Evolutionary conservation across 2,797 vertebrate species (phyloP), one percentile per base, ranked within the genome.

Genomic region (Brachyrhaphis roseni): DNA sequence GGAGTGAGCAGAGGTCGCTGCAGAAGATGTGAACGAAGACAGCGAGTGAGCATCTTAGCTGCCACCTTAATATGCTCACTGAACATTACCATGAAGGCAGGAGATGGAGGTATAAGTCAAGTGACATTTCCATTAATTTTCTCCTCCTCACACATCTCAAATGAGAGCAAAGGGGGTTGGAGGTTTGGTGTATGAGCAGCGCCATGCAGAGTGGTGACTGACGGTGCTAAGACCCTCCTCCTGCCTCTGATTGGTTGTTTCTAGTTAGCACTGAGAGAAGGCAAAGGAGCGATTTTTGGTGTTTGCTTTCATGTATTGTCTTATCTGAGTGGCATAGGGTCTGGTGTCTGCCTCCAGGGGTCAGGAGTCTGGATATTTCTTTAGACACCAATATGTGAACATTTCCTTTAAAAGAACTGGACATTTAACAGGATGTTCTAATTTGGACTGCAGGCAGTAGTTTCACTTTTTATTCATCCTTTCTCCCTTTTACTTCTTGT

Each of bases 101-200:
- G 85, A 84, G 78, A 91, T 87, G 76, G 86, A 87, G 76, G 86
- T 87, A 80, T 70, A 86, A 88, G 86, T 87, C 87, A 80, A 79
- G 81, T 91, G 92, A 91, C 87, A 92, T 92, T 92, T 93, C 92
- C 89, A 90, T 93, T 91, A 87, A 90, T 90, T 89, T 26, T 12
- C 71, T 23, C 45, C 16, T 28, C 39, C 64, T 85, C 75, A 71
- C 76, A 77, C 77, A 82, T 86, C 59, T 80, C 72, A 84, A 62
- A 87, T 87, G 74, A 49, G 18, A 20, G 47, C 47, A 49, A 49
- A 20, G 6, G 18, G 18, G 16, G 16, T 2, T 18, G 5, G 16
- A 5, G 47, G 5, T 1, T 18, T 7, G 20, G 49, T 8, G 18
- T 51, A 51, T 51, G 18, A 23, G 18, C 20, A 23, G 18, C 7